A percentile compares a stretch with the other conserved stretches of the same genome.
Evolutionary conservation across 2,888 invertebrate genomes (phyloP).

Genomic region (Andrena chrysosceles): DNA sequence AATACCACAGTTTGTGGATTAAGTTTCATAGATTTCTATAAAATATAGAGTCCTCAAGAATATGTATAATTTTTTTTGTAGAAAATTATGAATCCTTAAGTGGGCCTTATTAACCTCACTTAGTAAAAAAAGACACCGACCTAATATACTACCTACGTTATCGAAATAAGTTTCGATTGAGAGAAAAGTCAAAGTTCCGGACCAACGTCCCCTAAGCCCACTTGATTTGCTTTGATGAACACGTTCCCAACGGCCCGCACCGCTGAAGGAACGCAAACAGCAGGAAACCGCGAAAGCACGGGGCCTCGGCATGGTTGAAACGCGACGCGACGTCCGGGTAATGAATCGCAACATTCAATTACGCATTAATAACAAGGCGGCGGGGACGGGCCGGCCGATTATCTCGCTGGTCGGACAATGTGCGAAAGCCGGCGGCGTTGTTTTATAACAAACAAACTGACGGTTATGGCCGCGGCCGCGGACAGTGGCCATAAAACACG

Average conservation of each 20-base stretch:
- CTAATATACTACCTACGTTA: too few species aligned
- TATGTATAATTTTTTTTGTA: too few species aligned
- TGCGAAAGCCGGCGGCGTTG: slow-evolving; percentile 62
- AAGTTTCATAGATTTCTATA: too few species aligned
- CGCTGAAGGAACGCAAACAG: slow-evolving; percentile 2
- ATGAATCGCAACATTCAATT: slow-evolving; percentile 79
- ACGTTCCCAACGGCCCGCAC: background rate
- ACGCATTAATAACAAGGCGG: slow-evolving; percentile 79
- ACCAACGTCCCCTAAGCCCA: too few species aligned
- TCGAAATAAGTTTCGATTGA: too few species aligned
- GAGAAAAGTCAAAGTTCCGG: too few species aligned
- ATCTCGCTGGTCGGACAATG: slow-evolving; percentile 72
- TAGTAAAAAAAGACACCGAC: too few species aligned
- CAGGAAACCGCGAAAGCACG: slow-evolving; percentile 10
- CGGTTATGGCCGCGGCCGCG: slow-evolving; percentile 52
- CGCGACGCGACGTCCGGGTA: slow-evolving; percentile 75
- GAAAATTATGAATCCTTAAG: too few species aligned
- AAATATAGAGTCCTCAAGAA: too few species aligned
- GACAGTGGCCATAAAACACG: slow-evolving; percentile 63
- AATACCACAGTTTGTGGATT: too few species aligned
- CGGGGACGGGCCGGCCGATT: slow-evolving; percentile 70
- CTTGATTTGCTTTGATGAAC: background rate
- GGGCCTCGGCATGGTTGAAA: slow-evolving; percentile 47
- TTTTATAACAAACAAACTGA: slow-evolving; percentile 66
- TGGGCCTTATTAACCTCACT: too few species aligned